These are phyloP conservation scores for Heterodera carotae DNA, from an alignment of 1,140 invertebrate genomes.

Conservation along the genomic window DNA sequence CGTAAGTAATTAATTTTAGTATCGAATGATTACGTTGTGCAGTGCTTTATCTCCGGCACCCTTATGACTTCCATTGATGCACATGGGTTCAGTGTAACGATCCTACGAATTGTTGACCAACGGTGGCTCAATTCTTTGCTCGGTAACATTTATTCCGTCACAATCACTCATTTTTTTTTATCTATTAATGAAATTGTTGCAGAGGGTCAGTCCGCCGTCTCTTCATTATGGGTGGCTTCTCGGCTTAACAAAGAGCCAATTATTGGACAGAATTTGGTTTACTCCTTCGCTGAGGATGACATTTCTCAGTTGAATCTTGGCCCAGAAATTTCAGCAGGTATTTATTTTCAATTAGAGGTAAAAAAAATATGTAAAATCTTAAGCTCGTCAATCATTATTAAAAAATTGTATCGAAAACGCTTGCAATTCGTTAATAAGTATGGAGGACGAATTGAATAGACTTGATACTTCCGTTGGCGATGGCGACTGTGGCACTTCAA, in stretches of 20 bases:
- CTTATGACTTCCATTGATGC: slow-evolving; percentile 81
- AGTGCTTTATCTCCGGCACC: slow-evolving; percentile 74
- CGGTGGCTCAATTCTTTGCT: slow-evolving; percentile 49
- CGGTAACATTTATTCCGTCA: slow-evolving; percentile 28
- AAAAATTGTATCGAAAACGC: slow-evolving; percentile 37
- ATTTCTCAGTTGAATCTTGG: background rate
- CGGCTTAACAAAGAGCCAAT: background rate
- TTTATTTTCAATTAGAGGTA: background rate
- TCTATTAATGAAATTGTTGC: background rate
- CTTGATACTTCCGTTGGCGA: slow-evolving; percentile 40
- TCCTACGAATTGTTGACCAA: slow-evolving; percentile 70
- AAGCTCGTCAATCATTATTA: background rate
- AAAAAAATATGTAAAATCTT: background rate
- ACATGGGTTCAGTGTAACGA: slow-evolving; percentile 77
- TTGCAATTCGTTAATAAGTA: slow-evolving; percentile 27
- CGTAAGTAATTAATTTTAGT: slow-evolving; percentile 66
- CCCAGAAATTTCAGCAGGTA: background rate
- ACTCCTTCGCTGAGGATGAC: background rate
- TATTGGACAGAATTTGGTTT: slow-evolving; percentile 7
- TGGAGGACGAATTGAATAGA: slow-evolving; percentile 38
- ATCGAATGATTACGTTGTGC: slow-evolving; percentile 69
- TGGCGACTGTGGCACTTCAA: slow-evolving; percentile 46
- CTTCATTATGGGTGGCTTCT: slow-evolving; percentile 5
- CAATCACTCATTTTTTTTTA: slow-evolving; percentile 12
- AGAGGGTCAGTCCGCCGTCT: background rate